Conservation (phyloP, 2,797 vertebrate genomes). For the Gymnothorax reevesii region DNA sequence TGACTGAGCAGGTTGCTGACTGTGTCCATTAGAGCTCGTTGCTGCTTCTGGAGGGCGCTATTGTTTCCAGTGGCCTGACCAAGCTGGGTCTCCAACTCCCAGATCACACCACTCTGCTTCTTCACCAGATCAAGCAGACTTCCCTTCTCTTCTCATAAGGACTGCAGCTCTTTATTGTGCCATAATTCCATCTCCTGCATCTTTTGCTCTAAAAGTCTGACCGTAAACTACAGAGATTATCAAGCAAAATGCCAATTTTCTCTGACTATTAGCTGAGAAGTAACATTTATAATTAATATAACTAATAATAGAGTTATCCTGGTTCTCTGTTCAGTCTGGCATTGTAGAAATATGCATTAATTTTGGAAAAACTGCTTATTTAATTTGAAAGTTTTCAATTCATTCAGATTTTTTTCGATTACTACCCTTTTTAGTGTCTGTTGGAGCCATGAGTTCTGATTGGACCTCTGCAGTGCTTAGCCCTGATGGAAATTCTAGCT, state of each 20-base stretch:
- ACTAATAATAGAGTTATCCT: not conserved
- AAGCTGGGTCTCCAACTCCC: constrained; percentile 75
- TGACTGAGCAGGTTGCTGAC: constrained; percentile 73
- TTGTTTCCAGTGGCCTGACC: constrained; percentile 75
- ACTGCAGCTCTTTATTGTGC: constrained; percentile 73
- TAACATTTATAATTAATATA: too few relatives aligned
- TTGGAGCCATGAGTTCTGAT: too few relatives aligned
- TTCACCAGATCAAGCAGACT: constrained; percentile 70
- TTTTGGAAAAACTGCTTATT: too few relatives aligned
- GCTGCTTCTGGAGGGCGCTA: constrained; percentile 76
- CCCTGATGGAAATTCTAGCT: too few relatives aligned
- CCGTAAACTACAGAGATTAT: not conserved
- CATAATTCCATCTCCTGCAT: constrained; percentile 78
- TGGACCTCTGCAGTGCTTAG: too few relatives aligned
- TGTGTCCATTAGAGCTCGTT: constrained; percentile 76
- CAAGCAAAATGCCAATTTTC: not conserved
- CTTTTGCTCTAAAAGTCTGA: constrained; percentile 76
- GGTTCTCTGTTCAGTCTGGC: not conserved
- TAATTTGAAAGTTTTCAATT: too few relatives aligned
- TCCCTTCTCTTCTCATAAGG: constrained; percentile 74
- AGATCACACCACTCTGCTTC: constrained; percentile 72
- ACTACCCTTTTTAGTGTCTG: too few relatives aligned
- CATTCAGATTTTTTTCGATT: too few relatives aligned
- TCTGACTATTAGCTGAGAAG: not conserved
- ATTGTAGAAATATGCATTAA: too few relatives aligned